phyloP scores from a whole-genome alignment of 2,888 invertebrate genomes.

The Argyresthia goedartella region DNA sequence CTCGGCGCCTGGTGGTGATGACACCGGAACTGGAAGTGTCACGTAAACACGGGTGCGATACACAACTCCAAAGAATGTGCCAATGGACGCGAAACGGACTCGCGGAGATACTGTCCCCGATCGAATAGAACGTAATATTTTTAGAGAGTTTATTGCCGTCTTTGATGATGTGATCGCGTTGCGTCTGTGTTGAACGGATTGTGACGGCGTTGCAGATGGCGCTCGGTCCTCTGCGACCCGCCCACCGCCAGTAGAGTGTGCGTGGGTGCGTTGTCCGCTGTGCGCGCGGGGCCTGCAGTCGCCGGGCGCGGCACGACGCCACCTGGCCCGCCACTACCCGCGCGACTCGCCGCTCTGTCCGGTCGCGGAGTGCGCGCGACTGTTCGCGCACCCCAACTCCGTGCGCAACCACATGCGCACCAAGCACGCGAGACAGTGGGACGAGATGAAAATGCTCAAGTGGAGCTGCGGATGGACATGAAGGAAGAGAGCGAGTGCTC shows the following conservation, averaged over 20 bases:
- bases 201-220: constrained; percentile 39
- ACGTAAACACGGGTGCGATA: constrained; percentile 13
- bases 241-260: constrained; percentile 21
- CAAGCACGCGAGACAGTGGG: constrained; percentile 86
- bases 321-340: constrained; percentile 87
- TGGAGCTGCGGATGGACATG: constrained; percentile 75
- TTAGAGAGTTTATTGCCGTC: constrained; percentile 42
- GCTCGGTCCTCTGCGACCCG: constrained; percentile 30
- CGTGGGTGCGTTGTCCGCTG: constrained; percentile 72
- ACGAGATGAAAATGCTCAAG: constrained; percentile 84
- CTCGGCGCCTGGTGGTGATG: constrained; percentile 26
- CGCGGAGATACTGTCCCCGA: constrained; percentile 1
- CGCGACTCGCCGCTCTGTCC: constrained; percentile 87
- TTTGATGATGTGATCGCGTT: constrained; percentile 19
- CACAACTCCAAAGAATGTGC: constrained; percentile 19
- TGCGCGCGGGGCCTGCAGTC: constrained; percentile 77
- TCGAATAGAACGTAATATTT: constrained; percentile 33
- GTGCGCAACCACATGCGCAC: constrained; percentile 90
- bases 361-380: constrained; percentile 79
- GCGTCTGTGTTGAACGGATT: constrained; percentile 31
- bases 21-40: too few species aligned
- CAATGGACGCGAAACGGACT: too few species aligned
- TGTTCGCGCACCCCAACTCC: constrained; percentile 87
- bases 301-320: constrained; percentile 77
- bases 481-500: not conserved